Evolutionary conservation across 2,113 vertebrate genomes (phyloP).

Genomic region (Pantherophis guttatus): DNA sequence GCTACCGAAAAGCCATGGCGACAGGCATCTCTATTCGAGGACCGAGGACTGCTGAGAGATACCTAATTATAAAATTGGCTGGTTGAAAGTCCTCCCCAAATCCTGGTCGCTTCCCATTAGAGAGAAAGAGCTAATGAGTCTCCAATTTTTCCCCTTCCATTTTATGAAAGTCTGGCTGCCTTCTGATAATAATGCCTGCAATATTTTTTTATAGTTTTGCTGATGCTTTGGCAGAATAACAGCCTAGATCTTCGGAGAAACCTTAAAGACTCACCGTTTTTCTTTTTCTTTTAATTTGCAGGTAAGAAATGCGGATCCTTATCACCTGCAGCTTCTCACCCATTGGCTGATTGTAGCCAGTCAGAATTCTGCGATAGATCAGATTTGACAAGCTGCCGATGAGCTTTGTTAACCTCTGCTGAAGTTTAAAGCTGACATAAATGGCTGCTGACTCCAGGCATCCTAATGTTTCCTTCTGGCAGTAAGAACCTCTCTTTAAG

Average conservation of each 20-base stretch:
- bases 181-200: too few species aligned
- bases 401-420: background rate
- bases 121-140: background rate
- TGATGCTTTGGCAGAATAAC: background rate
- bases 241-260: fast-evolving
- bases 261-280: fast-evolving
- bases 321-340: background rate
- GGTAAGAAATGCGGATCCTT: background rate
- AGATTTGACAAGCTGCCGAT: background rate
- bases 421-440: background rate
- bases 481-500: background rate
- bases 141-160: too few species aligned
- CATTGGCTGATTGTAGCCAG: background rate
- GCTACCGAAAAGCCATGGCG: background rate
- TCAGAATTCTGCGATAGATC: fast-evolving
- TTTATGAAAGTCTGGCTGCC: background rate
- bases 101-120: background rate
- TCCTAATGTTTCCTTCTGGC: background rate
- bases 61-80: background rate
- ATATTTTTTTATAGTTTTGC: too few species aligned
- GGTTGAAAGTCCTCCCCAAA: background rate
- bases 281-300: background rate
- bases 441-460: background rate
- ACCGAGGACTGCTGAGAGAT: background rate
- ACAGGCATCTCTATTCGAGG: too few species aligned